Evolutionary conservation across 2,888 invertebrate genomes (phyloP), one percentile per base, ranked within the genome.

Genomic region (Phengaris alcon): DNA sequence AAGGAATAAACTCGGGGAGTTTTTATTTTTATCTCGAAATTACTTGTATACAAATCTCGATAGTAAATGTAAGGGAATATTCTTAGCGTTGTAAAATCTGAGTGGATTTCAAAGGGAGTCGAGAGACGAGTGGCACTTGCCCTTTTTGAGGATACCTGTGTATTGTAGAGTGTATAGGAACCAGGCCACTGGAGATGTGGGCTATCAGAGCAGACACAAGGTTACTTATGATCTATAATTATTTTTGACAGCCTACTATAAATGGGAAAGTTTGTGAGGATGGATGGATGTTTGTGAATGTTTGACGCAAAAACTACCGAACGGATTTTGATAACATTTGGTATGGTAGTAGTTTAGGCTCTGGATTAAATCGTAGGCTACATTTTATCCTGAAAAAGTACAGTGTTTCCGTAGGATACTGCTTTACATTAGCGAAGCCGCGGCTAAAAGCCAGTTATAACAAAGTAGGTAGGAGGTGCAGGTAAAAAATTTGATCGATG

Each of bases 21-120:
- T 64, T 54, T 70, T 70, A 70, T 51, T 22, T 70, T 22, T 12
- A 72, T 54, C 72, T 48, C 13, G 52, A 12, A 72, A 52, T 72
- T 72, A 15, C 72, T 54, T 8, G 52, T 15, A 72, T 72, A 35
- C 52, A 70, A 72, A 72, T 52, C 72, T 44, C 35, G 46, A 13
- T 35, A 35, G 22, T 35, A 72, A 70, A 48, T 10, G 51, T 51
- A 51, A 22, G 15, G 35, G 57, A 44, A 69, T 75, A 55, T 68
- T 55, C 69, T 69, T 46, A 13, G 55, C 75, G 68, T 44, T 68
- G 75, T 54, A 75, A 70, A 68, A 69, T 69, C 55, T 69, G 57
- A 75, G 75, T 69, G 75, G 69, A 75, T 55, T 48, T 69, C 35
- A 75, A 75, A 69, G 75, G n/a, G 75, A 48, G 68, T 51, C 68